phyloP scores from a whole-genome alignment of 2,113 vertebrate species.

The Oxygymnocypris stewartii region DNA sequence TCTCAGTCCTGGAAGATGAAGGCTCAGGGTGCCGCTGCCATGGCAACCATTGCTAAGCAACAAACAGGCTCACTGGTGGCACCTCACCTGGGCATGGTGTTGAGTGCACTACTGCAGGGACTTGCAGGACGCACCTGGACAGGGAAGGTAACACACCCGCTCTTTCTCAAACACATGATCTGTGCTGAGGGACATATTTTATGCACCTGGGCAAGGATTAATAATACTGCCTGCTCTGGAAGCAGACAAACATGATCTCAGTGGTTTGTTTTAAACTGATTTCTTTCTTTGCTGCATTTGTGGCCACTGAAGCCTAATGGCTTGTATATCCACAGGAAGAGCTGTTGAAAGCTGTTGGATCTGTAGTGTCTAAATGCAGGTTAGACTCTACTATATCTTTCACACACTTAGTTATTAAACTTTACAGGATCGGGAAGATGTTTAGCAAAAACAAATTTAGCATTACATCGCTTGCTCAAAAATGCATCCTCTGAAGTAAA shows the following conservation, averaged over 20 bases:
- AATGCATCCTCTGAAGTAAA: background rate
- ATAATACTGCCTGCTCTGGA: background rate
- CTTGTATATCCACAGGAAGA: conserved; percentile 81
- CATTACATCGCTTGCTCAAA: background rate
- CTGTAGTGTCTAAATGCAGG: conserved; percentile 88
- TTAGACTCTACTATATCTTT: conserved; percentile 57
- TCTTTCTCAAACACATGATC: background rate
- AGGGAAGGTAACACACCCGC: conserved; percentile 83
- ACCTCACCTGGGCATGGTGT: conserved; percentile 89
- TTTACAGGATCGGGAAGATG: background rate
- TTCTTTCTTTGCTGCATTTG: conserved; percentile 2
- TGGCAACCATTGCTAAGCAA: conserved; percentile 92
- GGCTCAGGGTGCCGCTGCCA: conserved; percentile 93
- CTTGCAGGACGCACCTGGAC: conserved; percentile 92
- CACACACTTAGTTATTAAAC: background rate
- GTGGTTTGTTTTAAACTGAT: background rate
- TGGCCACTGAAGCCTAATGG: background rate
- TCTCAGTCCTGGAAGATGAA: conserved; percentile 99
- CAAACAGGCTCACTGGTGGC: conserved; percentile 88
- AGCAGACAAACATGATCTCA: background rate
- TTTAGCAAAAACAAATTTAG: background rate
- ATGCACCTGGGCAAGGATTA: background rate
- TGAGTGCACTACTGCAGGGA: conserved; percentile 86
- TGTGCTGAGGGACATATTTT: background rate
- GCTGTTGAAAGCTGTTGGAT: conserved; percentile 90